phyloP scores from a whole-genome alignment of 2,113 vertebrate genomes.

The Monarcha castaneiventris region DNA sequence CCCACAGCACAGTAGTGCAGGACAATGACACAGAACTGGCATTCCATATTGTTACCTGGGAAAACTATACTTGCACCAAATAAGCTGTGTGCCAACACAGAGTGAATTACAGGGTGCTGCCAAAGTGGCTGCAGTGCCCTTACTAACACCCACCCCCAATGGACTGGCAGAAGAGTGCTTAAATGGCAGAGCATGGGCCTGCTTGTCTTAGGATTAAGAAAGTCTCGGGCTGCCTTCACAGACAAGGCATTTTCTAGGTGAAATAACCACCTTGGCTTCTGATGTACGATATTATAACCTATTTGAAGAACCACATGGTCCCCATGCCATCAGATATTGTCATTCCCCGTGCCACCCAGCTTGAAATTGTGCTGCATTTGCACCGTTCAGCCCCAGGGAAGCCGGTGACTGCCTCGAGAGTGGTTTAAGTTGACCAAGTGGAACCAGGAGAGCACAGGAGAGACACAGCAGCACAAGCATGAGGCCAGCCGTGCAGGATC shows the following conservation, averaged over 20 bases:
- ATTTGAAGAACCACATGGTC: neutral
- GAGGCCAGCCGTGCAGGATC: accelerated
- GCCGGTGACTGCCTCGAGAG: accelerated
- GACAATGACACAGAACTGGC: neutral
- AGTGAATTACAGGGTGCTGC: neutral
- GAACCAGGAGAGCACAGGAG: neutral
- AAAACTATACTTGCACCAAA: neutral
- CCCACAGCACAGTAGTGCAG: neutral
- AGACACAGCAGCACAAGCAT: neutral
- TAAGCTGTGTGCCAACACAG: neutral
- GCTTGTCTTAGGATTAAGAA: neutral
- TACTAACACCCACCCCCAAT: accelerated
- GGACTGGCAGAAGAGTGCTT: neutral
- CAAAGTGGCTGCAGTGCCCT: neutral
- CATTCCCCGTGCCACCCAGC: neutral
- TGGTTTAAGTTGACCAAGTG: neutral
- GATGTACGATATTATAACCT: neutral
- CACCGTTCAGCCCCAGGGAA: neutral
- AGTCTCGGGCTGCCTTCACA: neutral
- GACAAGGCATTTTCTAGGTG: neutral
- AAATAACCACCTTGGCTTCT: neutral
- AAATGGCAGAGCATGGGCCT: neutral
- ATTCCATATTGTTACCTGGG: accelerated
- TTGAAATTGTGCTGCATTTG: neutral
- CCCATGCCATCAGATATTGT: neutral